Base-by-base conservation (phyloP, 1,140 invertebrate genomes). In the Saccostrea cuccullata region DNA sequence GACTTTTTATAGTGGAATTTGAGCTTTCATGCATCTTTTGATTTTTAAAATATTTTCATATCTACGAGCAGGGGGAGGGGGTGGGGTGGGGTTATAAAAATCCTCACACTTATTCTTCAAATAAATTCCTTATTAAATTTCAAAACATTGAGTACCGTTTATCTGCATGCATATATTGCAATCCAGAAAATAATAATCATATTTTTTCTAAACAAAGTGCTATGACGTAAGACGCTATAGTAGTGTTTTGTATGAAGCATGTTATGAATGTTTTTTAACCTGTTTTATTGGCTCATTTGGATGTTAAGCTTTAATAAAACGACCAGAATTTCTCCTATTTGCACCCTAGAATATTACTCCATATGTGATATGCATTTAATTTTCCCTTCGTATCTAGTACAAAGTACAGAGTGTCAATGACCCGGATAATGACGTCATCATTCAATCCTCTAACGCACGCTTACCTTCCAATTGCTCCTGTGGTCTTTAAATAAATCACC, bases 381-480 rank as follows among this genome's bases (percentile, higher is more conserved):
- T 64, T 64, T 0, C 58, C 58, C 26, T 77, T 30, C 70, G 17
- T 64, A 77, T 36, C 26, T 13, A 11, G 23, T 30, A 77, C 11
- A 36, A 30, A 77, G 70, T 12, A 12, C 23, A 3, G 11, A 17
- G 26, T 30, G 70, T 36, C 70, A 36, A 12, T 26, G 11, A 77
- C 30, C 11, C 26, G 15, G 60, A 0, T 67, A 77, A 77, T 36
- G 70, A 77, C 70, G 70, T 77, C 70, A 77, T 11, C 26, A 77
- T 9, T 15, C 15, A 13, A 77, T 26, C 70, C 26, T 30, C 70
- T 17, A 30, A 26, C 36, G 77, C 47, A 23, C 17, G 40, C 58
- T 82, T 88, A 84, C 83, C 82, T 86, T 84, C 85, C 84, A 86
- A 87, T 84, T 86, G 58, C 84, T 86, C 85, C 87, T 84, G 82